Conservation (phyloP, 2,888 invertebrate genomes). For the Mythimna impura region DNA sequence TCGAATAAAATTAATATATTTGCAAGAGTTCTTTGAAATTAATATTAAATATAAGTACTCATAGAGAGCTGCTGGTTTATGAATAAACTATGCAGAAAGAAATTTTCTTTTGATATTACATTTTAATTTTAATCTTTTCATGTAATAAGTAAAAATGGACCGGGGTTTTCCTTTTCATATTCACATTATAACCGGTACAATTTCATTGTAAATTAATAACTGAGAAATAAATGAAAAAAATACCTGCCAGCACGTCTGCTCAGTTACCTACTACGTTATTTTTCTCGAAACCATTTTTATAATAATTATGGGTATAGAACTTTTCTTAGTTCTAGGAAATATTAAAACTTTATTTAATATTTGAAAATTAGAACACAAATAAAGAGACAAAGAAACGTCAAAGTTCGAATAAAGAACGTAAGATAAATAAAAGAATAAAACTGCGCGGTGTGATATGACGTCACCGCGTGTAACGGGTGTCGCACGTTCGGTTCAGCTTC, state of each 20-base stretch:
- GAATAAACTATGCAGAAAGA: constrained; percentile 8
- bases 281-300: background rate
- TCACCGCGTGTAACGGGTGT: constrained; percentile 71
- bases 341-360: background rate
- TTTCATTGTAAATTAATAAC: constrained; percentile 7
- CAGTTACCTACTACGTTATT: background rate
- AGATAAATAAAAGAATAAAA: constrained; percentile 66
- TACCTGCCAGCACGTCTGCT: background rate
- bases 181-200: background rate
- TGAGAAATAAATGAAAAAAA: background rate
- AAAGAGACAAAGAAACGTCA: constrained; percentile 2
- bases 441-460: constrained; percentile 71
- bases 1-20: constrained; percentile 34
- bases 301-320: too few relatives aligned
- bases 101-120: constrained; percentile 1
- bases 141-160: constrained; percentile 11
- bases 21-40: constrained; percentile 25
- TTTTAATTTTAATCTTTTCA: constrained; percentile 21
- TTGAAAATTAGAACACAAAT: background rate
- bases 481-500: constrained; percentile 56
- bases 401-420: constrained; percentile 36
- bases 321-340: background rate
- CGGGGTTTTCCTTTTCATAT: constrained; percentile 2
- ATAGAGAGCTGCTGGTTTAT: constrained; percentile 15
- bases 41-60: constrained; percentile 6